These are phyloP conservation scores for Sturmia bella DNA, from an alignment of 2,888 invertebrate genomes.

Conservation along the genomic window DNA sequence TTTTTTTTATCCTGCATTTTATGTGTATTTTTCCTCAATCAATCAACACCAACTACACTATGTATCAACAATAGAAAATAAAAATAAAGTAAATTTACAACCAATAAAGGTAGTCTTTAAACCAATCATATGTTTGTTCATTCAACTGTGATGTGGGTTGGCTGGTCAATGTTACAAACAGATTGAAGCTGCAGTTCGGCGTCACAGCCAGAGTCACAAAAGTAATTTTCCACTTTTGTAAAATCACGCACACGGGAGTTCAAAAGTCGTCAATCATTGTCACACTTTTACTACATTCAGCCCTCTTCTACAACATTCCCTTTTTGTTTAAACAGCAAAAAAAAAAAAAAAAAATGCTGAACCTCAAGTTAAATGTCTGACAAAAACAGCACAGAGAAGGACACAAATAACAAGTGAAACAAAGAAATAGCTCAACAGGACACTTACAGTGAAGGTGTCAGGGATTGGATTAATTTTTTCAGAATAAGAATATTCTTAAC, in stretches of 20 bases:
- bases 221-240: conserved; percentile 60
- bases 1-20: conserved; percentile 4
- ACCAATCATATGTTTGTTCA: conserved; percentile 34
- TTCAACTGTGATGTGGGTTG: conserved; percentile 24
- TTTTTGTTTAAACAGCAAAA: too few relatives aligned
- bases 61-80: conserved; percentile 7
- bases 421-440: too few relatives aligned
- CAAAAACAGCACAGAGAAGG: too few relatives aligned
- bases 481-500: too few relatives aligned
- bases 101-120: conserved; percentile 36
- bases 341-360: too few relatives aligned
- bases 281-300: conserved; percentile 35
- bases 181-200: conserved; percentile 44
- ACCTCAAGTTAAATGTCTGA: too few relatives aligned
- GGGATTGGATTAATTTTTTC: too few relatives aligned
- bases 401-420: too few relatives aligned
- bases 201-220: conserved; percentile 35
- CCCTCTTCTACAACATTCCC: too few relatives aligned
- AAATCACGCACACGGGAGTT: conserved; percentile 59
- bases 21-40: conserved; percentile 48
- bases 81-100: conserved; percentile 6
- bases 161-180: conserved; percentile 17
- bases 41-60: conserved; percentile 50
- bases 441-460: too few relatives aligned
- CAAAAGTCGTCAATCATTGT: conserved; percentile 65